phyloP scores from a whole-genome alignment of 23 tunicate genomes.

The Pegea sp. region DNA sequence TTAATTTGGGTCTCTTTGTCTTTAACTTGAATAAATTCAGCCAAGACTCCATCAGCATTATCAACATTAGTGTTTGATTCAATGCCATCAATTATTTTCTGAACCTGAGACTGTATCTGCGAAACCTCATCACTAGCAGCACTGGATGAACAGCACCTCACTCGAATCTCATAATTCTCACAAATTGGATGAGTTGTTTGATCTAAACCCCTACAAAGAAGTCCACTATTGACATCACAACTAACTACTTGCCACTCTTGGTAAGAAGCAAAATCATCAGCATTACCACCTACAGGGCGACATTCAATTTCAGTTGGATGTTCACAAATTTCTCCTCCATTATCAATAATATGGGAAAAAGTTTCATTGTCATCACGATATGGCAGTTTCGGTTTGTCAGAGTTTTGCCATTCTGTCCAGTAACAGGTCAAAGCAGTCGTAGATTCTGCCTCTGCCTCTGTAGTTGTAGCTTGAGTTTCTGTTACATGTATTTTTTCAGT shows the following conservation, averaged over 20 bases:
- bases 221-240: conserved; percentile 36
- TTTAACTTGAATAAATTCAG: conserved; percentile 1
- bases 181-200: conserved; percentile 82
- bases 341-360: conserved; percentile 19
- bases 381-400: conserved; percentile 60
- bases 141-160: conserved; percentile 34
- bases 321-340: conserved; percentile 32
- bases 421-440: conserved; percentile 39
- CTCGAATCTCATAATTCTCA: conserved; percentile 74
- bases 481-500: conserved; percentile 5
- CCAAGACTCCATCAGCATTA: conserved; percentile 15
- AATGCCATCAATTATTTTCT: conserved; percentile 21
- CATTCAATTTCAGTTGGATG: conserved; percentile 53
- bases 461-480: conserved; percentile 9
- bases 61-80: too few relatives aligned
- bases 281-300: conserved; percentile 45
- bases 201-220: conserved; percentile 31
- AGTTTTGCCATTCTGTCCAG: conserved; percentile 75
- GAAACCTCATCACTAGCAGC: conserved; percentile 15
- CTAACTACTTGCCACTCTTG: conserved; percentile 66
- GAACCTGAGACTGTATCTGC: conserved; percentile 27
- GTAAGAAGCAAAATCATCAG: conserved; percentile 19
- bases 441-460: conserved; percentile 8
- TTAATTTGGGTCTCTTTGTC: too few relatives aligned
- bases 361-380: conserved; percentile 65